These are phyloP conservation scores for Gorilla gorilla DNA, from an alignment of 2,113 vertebrate genomes.

Conservation along the genomic window DNA sequence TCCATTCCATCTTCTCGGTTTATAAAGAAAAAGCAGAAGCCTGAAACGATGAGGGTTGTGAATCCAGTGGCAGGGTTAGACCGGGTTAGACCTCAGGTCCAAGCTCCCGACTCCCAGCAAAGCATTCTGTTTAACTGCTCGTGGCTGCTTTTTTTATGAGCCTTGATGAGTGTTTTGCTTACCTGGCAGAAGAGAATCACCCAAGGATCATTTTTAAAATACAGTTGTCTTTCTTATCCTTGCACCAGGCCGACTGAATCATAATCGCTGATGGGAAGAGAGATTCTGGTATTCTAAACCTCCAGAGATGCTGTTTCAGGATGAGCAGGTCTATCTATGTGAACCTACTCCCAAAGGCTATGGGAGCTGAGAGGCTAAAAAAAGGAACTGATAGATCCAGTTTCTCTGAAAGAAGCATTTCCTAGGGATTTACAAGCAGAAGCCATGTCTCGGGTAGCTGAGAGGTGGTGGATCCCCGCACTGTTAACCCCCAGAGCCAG, in stretches of 20 bases:
- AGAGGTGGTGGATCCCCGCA: not conserved
- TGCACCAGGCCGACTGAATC: not conserved
- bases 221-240: not conserved
- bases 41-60: not conserved
- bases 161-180: not conserved
- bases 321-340: not conserved
- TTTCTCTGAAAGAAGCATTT: not conserved
- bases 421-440: not conserved
- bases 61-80: not conserved
- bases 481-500: not conserved
- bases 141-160: not conserved
- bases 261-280: not conserved
- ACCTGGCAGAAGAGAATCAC: not conserved
- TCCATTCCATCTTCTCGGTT: not conserved
- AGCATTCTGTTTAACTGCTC: not conserved
- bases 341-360: not conserved
- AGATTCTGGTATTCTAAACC: not conserved
- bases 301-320: not conserved
- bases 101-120: not conserved
- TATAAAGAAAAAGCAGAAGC: not conserved
- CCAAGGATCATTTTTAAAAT: not conserved
- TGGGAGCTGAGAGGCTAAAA: not conserved
- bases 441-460: not conserved
- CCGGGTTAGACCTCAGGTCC: not conserved
- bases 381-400: not conserved